Conservation (phyloP, 2,113 vertebrate species). For the Varanus salvator region DNA sequence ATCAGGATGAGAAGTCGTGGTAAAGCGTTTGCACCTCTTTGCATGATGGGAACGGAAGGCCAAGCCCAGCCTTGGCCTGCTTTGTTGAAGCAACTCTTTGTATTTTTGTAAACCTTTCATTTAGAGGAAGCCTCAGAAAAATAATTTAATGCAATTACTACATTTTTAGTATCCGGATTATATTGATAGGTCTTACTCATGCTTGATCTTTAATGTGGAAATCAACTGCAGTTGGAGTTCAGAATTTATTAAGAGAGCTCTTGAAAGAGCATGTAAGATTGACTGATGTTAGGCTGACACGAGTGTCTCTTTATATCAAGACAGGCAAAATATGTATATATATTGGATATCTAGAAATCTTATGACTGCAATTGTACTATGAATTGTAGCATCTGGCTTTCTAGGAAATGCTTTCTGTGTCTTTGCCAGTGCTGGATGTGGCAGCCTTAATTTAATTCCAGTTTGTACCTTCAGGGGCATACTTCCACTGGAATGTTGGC, state of each 20-base stretch:
- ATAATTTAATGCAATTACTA: not conserved
- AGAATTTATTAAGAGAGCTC: slow-evolving; percentile 29
- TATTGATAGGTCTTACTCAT: slow-evolving; percentile 6
- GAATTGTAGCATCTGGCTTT: slow-evolving; percentile 19
- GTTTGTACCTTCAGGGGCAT: not conserved
- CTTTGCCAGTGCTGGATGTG: not conserved
- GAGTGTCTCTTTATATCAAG: not conserved
- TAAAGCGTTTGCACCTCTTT: not conserved
- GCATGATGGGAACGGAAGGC: not conserved
- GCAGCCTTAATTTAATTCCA: not conserved
- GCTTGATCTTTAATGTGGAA: slow-evolving; percentile 6
- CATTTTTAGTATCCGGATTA: slow-evolving; percentile 13
- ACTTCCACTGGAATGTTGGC: not conserved
- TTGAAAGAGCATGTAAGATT: slow-evolving; percentile 3
- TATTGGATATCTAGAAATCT: not conserved
- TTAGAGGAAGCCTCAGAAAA: not conserved
- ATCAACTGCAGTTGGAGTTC: slow-evolving; percentile 9
- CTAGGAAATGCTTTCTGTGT: not conserved
- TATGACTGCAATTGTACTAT: not conserved
- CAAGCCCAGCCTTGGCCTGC: not conserved
- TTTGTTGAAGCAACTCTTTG: not conserved
- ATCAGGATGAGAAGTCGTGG: not conserved
- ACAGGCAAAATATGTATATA: not conserved
- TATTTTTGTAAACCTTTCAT: slow-evolving; percentile 13
- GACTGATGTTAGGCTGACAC: not conserved